These are phyloP conservation scores for Gallinago paraguaiae DNA, from an alignment of 2,113 vertebrate genomes.

Conservation along the genomic window DNA sequence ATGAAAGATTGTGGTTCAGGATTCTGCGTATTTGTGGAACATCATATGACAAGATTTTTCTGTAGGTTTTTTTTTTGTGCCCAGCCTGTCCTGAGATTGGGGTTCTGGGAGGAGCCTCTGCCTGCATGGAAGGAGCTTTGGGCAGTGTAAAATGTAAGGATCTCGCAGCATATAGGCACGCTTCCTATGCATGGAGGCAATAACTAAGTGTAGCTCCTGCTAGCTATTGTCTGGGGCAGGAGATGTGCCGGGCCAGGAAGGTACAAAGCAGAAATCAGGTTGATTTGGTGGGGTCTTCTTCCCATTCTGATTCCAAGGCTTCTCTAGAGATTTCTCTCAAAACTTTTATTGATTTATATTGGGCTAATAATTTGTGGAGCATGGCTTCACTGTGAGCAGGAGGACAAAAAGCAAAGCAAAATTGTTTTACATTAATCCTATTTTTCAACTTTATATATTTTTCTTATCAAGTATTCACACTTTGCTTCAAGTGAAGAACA, in stretches of 20 bases:
- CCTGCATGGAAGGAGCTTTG: not conserved
- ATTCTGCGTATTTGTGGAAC: not conserved
- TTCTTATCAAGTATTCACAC: constrained; percentile 41
- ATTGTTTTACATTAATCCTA: constrained; percentile 8
- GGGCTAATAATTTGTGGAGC: not conserved
- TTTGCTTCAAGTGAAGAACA: constrained; percentile 47
- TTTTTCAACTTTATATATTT: constrained; percentile 27
- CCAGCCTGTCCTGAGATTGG: not conserved
- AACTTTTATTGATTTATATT: not conserved
- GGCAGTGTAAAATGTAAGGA: rapidly evolving
- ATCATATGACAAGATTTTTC: not conserved
- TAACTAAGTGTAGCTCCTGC: not conserved
- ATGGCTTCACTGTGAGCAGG: not conserved
- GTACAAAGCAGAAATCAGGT: not conserved
- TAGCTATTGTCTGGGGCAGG: not conserved
- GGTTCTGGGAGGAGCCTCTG: not conserved
- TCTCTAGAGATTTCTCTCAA: not conserved
- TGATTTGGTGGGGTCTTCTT: not conserved
- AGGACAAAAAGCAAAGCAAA: not conserved
- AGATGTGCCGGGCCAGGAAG: not conserved
- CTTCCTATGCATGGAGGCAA: rapidly evolving
- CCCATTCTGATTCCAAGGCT: not conserved
- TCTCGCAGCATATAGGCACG: rapidly evolving
- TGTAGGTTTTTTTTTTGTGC: not conserved
- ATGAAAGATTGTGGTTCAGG: not conserved